A percentile compares a stretch with the other conserved stretches of the same genome.
These are phyloP conservation scores for Venustaconcha ellipsiformis DNA, from an alignment of 1,140 invertebrate species.

Conservation along the genomic window DNA sequence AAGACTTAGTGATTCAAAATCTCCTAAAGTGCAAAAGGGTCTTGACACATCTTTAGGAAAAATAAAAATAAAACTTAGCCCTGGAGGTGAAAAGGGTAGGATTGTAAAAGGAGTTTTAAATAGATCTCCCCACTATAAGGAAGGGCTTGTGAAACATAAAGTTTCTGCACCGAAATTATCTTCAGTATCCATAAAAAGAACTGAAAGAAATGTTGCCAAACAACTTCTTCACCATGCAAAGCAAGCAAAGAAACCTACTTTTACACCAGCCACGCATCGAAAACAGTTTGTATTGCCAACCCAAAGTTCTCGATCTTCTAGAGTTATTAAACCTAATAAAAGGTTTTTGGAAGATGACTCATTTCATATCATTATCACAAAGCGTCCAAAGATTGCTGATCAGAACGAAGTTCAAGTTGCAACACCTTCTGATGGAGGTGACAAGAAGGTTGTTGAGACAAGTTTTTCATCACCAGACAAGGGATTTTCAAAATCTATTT, in stretches of 20 bases:
- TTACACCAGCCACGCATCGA: slow-evolving; percentile 16
- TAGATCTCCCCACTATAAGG: slow-evolving; percentile 4
- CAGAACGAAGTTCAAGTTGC: no score
- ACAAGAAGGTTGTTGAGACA: no score
- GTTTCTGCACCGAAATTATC: slow-evolving; percentile 6
- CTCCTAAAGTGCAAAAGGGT: slow-evolving; percentile 18
- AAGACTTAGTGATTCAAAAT: slow-evolving; percentile 25
- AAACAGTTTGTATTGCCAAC: slow-evolving; percentile 81
- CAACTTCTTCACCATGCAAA: slow-evolving; percentile 52
- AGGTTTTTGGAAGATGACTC: slow-evolving; percentile 80
- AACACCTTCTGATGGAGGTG: no score
- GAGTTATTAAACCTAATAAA: slow-evolving; percentile 91
- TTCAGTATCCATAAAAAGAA: slow-evolving; percentile 15
- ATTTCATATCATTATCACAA: slow-evolving; percentile 31
- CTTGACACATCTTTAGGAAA: not conserved
- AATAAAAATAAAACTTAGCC: not conserved
- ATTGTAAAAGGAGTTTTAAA: slow-evolving; percentile 1
- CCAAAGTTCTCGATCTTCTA: slow-evolving; percentile 87
- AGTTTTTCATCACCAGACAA: no score
- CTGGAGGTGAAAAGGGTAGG: slow-evolving; percentile 1
- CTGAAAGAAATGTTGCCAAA: slow-evolving; percentile 43
- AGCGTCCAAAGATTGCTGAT: slow-evolving; percentile 16
- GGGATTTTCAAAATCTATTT: no score
- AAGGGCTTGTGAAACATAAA: slow-evolving; percentile 22
- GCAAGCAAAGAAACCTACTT: slow-evolving; percentile 33